phyloP scores from a whole-genome alignment of 2,113 vertebrate genomes.

The Anthoscopus minutus region DNA sequence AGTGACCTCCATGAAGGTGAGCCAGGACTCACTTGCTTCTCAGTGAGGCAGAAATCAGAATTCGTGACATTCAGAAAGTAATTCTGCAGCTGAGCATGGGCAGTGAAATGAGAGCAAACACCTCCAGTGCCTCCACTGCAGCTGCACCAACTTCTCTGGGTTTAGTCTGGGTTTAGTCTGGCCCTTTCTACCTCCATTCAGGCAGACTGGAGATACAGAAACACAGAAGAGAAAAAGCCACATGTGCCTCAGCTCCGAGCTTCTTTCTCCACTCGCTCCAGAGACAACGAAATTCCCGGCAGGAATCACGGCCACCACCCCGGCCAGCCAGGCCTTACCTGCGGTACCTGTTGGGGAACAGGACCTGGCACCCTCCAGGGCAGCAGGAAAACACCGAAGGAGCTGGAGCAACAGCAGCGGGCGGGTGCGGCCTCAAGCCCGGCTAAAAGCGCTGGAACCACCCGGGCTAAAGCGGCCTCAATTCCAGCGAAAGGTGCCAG shows the following conservation, averaged over 20 bases:
- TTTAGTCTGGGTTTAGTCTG: background rate
- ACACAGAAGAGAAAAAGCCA: background rate
- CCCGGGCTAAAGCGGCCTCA: background rate
- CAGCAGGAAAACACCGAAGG: background rate
- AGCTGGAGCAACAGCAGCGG: background rate
- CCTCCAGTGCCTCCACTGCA: fast-evolving
- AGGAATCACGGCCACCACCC: background rate
- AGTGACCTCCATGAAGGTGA: conserved; percentile 28
- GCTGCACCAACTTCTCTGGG: background rate
- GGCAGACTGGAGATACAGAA: background rate
- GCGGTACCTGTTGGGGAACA: background rate
- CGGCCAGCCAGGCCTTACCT: background rate
- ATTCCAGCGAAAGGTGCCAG: background rate
- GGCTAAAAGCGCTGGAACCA: background rate
- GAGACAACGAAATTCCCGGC: background rate
- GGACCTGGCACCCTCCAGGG: background rate
- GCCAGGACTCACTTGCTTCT: background rate
- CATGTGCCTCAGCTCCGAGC: background rate
- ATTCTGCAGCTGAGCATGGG: background rate
- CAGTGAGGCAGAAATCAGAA: background rate
- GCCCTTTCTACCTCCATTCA: background rate
- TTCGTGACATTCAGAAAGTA: background rate
- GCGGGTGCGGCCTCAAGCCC: background rate
- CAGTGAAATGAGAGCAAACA: background rate
- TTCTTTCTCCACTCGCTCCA: fast-evolving